These are phyloP conservation scores for Rhea americana DNA, from an alignment of 2,113 vertebrate genomes.

Conservation along the genomic window DNA sequence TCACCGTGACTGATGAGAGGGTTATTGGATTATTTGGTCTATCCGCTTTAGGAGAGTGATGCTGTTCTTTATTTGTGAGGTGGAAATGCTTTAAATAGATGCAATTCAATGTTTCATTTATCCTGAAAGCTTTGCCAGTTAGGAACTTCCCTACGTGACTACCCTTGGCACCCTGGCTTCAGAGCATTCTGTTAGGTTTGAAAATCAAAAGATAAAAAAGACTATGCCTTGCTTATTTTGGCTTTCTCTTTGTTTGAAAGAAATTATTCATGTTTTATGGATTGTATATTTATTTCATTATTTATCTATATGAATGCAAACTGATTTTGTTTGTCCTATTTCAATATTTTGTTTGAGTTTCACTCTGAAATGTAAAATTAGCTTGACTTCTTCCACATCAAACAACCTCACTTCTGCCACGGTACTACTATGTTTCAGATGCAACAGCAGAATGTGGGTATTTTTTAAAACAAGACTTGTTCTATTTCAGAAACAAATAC, in stretches of 20 bases:
- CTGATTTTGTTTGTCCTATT: not conserved
- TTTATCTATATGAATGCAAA: not conserved
- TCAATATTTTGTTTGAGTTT: not conserved
- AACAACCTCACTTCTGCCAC: not conserved
- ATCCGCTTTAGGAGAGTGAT: conserved; percentile 67
- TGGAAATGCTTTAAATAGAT: conserved; percentile 35
- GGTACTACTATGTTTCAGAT: not conserved
- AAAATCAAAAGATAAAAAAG: not conserved
- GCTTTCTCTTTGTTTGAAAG: not conserved
- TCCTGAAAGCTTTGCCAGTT: not conserved
- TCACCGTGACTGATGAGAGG: conserved; percentile 70
- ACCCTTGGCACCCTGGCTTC: not conserved
- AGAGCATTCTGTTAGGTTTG: not conserved
- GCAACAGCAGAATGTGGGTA: not conserved
- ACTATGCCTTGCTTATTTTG: not conserved
- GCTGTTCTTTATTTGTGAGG: conserved; percentile 3
- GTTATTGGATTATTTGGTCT: conserved; percentile 78
- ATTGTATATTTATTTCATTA: not conserved
- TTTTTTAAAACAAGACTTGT: not conserved
- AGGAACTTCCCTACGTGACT: not conserved
- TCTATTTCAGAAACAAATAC: not conserved
- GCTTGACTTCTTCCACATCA: not conserved
- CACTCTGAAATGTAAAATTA: not conserved
- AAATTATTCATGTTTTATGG: not conserved
- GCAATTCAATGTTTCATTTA: not conserved